A percentile compares a stretch with the other conserved stretches of the same genome.
These are phyloP conservation scores for Ifrita kowaldi DNA, from an alignment of 2,113 vertebrate species.

Conservation along the genomic window DNA sequence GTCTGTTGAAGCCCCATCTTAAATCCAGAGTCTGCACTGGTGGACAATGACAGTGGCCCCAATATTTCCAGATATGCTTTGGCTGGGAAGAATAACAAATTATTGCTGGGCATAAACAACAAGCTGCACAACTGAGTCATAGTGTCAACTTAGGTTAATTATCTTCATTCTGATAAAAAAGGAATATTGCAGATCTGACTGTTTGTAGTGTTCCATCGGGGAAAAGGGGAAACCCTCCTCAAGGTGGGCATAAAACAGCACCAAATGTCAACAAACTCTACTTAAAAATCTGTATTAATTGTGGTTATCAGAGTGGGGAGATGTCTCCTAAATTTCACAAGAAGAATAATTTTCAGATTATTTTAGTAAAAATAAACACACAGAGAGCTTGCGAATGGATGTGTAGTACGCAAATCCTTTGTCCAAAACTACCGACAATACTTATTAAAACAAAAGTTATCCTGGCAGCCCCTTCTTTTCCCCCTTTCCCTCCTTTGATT, in stretches of 20 bases:
- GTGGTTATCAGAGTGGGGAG: not conserved
- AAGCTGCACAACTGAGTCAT: not conserved
- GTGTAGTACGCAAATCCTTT: not conserved
- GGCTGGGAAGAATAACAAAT: not conserved
- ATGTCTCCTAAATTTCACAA: not conserved
- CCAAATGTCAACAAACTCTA: not conserved
- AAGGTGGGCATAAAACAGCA: not conserved
- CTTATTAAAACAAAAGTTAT: not conserved
- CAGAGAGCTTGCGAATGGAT: not conserved
- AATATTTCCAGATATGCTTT: not conserved
- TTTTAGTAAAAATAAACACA: not conserved
- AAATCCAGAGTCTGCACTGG: not conserved
- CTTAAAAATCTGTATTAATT: not conserved
- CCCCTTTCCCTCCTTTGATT: not conserved
- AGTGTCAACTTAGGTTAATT: not conserved
- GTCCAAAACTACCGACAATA: not conserved
- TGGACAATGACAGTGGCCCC: not conserved
- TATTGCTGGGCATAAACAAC: not conserved
- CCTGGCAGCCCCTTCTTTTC: not conserved
- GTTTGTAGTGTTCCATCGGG: not conserved
- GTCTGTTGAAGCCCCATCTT: not conserved
- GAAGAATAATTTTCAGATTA: not conserved
- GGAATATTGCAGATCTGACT: not conserved
- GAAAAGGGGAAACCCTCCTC: not conserved
- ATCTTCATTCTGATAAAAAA: not conserved